These are phyloP conservation scores for Noctua pronuba DNA, from an alignment of 2,888 invertebrate genomes.

Conservation along the genomic window DNA sequence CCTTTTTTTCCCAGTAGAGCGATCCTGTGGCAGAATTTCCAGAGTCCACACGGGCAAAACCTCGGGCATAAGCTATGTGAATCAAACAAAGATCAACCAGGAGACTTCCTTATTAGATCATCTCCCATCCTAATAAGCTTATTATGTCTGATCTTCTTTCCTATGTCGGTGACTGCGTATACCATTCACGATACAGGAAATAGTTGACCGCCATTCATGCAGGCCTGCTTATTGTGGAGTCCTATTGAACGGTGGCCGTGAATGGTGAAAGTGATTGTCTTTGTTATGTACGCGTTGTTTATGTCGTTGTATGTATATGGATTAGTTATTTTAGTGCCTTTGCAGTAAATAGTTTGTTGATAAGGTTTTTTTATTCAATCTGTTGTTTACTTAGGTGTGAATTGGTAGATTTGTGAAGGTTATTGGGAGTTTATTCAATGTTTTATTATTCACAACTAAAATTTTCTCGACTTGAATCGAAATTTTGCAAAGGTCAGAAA, in stretches of 20 bases:
- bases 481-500: background rate
- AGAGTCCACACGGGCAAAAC: background rate
- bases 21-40: background rate
- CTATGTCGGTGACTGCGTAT: background rate
- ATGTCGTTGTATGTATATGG: conserved; percentile 10
- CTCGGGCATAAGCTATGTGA: background rate
- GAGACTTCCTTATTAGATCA: background rate
- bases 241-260: conserved; percentile 44
- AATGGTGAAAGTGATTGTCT: conserved; percentile 47
- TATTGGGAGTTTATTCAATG: background rate
- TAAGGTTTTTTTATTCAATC: conserved; percentile 12
- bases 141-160: background rate
- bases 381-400: background rate
- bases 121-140: background rate
- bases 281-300: conserved; percentile 21
- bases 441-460: conserved; percentile 3
- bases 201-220: conserved; percentile 28
- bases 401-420: background rate
- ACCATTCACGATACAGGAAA: conserved; percentile 40
- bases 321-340: conserved; percentile 31
- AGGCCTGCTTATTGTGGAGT: conserved; percentile 39
- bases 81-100: background rate
- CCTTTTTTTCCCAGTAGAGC: background rate
- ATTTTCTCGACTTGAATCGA: background rate
- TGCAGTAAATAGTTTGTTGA: conserved; percentile 27